Evolutionary conservation across 1,140 invertebrate genomes (phyloP), one percentile per base, ranked within the genome.

Genomic region (Procambarus virginalis): DNA sequence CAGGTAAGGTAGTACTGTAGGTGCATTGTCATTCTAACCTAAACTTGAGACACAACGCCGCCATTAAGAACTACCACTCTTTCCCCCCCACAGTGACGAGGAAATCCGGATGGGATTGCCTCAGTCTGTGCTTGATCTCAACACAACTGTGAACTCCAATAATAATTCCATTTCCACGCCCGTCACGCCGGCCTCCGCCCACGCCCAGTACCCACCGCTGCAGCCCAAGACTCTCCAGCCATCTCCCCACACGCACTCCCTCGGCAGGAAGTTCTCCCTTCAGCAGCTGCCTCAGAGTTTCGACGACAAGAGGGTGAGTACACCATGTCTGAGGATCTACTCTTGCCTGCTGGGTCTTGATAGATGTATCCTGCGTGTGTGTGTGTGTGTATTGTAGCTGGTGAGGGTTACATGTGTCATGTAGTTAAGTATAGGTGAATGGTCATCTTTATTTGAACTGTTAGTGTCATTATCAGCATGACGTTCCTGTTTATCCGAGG

Each of bases 221-320:
- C 81, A 84, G 73, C 87, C 87, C 22, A 83, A 83, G 80, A 17
- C 80, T 5, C 80, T 9, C 2, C 76, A 45, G 60, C 64, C 85
- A 10, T 22, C 68, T 20, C 20, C 87, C 51, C 55, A 89, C 45
- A 89, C 87, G 20, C 87, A 89, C 80, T 89, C 87, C 46, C 58
- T 89, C 1, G 87, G 87, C 14, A 83, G 87, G 55, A 89, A 89
- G 81, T 89, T 89, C n/a, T 89, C 87, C 22, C 81, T 89, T 6
- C 87, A 89, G 81, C 87, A 84, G 58, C 75, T 89, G 6, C 87
- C 87, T 17, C 81, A 84, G 80, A 49, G 34, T 70, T 58, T 84
- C 9, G 87, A 89, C 9, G 87, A 89, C 46, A 79, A 84, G 70
- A 89, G 87, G 81, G 87, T 89, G 75, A 89, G 87, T 89, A 84